Conservation (phyloP, 2,113 vertebrate species). For the Castor canadensis region DNA sequence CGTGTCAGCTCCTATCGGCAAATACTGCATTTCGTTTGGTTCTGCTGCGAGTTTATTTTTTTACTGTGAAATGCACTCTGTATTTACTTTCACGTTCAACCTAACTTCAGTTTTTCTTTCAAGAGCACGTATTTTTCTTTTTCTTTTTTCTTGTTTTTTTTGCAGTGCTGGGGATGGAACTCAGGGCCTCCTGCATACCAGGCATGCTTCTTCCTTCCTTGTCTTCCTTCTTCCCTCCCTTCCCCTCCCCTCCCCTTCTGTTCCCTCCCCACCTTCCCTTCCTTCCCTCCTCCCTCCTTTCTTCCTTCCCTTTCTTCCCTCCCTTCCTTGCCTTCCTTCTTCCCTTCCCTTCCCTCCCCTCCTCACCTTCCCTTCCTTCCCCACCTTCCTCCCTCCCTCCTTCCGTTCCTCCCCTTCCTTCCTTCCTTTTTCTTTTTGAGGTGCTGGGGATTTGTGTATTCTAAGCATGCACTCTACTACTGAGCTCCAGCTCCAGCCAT, state of each 20-base stretch:
- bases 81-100: neutral
- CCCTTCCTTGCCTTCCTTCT: too few relatives aligned
- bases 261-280: too few relatives aligned
- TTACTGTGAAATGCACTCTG: neutral
- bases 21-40: neutral
- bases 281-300: too few relatives aligned
- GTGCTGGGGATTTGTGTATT: too few relatives aligned
- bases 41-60: neutral
- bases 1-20: neutral
- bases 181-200: neutral
- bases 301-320: too few relatives aligned
- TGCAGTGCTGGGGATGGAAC: neutral
- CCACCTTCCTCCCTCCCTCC: too few relatives aligned
- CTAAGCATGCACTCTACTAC: neutral
- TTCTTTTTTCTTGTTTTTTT: neutral
- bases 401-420: too few relatives aligned
- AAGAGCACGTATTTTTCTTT: neutral
- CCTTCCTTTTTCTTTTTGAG: neutral
- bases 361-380: too few relatives aligned
- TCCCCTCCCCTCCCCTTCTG: too few relatives aligned
- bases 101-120: neutral
- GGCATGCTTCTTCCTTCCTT: too few relatives aligned
- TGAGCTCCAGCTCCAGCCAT: neutral
- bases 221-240: too few relatives aligned
- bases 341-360: too few relatives aligned